Percentiles rank a stretch among this genome's conserved stretches.
These are phyloP conservation scores for Podilymbus podiceps DNA, from an alignment of 2,113 vertebrate genomes.

Conservation along the genomic window DNA sequence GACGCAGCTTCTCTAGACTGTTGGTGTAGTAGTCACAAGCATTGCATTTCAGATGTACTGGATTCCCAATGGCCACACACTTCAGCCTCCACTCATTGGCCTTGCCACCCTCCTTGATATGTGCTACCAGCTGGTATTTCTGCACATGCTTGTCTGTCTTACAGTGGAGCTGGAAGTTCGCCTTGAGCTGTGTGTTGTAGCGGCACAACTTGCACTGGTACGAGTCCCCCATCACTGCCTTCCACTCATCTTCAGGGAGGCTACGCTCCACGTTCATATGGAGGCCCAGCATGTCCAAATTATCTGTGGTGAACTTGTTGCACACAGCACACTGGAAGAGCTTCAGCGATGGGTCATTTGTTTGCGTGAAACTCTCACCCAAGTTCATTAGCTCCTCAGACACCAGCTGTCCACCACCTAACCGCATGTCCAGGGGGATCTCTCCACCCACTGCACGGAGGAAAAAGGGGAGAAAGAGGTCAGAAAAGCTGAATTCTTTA, in stretches of 20 bases:
- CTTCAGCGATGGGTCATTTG: conserved; percentile 95
- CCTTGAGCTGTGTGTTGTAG: conserved; percentile 98
- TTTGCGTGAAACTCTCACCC: conserved; percentile 95
- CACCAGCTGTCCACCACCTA: conserved; percentile 93
- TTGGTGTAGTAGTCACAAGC: conserved; percentile 99
- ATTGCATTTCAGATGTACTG: conserved; percentile 96
- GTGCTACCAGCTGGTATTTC: conserved; percentile 97
- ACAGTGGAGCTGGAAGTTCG: conserved; percentile 99
- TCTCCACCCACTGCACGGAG: conserved; percentile 87
- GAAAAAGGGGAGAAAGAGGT: conserved; percentile 37
- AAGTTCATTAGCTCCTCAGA: conserved; percentile 98
- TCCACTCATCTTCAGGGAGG: conserved; percentile 97
- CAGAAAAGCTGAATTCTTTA: background rate
- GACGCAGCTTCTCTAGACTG: conserved; percentile 95
- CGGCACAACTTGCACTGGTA: conserved; percentile 98
- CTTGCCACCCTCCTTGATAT: conserved; percentile 98
- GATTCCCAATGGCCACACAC: conserved; percentile 97
- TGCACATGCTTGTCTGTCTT: conserved; percentile 99
- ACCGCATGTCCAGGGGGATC: conserved; percentile 92
- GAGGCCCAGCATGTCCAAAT: conserved; percentile 93
- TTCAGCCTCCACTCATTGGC: conserved; percentile 98
- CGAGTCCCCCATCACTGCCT: conserved; percentile 91
- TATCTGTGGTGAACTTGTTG: conserved; percentile 98
- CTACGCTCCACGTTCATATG: conserved; percentile 94
- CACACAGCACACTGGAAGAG: conserved; percentile 98